Conservation (phyloP, 2,888 invertebrate species). For the Zygothrica quintamaculata region DNA sequence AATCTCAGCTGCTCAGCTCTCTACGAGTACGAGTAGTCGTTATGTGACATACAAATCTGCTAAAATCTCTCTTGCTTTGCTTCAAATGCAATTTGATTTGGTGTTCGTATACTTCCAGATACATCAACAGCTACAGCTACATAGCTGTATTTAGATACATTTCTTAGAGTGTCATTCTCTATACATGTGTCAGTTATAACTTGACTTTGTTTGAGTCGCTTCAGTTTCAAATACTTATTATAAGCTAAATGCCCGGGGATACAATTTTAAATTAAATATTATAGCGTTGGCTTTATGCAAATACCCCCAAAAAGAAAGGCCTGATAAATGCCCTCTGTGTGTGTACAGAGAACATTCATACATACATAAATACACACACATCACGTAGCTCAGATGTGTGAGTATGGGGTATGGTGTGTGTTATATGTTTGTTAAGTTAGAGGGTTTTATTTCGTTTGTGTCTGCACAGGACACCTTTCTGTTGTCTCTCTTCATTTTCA, state of each 20-base stretch:
- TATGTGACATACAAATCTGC: slow-evolving; percentile 14
- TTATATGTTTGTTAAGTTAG: not conserved
- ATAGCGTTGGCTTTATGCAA: slow-evolving; percentile 40
- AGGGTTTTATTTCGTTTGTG: slow-evolving; percentile 6
- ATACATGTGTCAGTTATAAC: no score
- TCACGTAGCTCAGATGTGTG: not conserved
- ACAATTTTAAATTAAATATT: slow-evolving; percentile 70
- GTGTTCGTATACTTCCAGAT: no score
- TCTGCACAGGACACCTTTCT: slow-evolving; percentile 40
- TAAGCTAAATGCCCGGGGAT: slow-evolving; percentile 45
- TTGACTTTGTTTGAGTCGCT: slow-evolving; percentile 32
- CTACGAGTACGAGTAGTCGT: not conserved
- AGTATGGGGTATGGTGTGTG: slow-evolving; percentile 8
- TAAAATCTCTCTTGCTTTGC: slow-evolving; percentile 17
- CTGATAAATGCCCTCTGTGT: slow-evolving; percentile 45
- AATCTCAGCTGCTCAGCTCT: not conserved
- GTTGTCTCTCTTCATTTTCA: slow-evolving; percentile 19
- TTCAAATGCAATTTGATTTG: no score
- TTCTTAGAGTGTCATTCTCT: no score
- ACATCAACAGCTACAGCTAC: not conserved
- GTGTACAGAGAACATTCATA: slow-evolving; percentile 3
- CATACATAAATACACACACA: slow-evolving; percentile 4
- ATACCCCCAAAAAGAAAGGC: slow-evolving; percentile 30
- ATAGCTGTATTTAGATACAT: not conserved
- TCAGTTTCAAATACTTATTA: slow-evolving; percentile 35